Evolutionary conservation across 2,113 vertebrate genomes (phyloP).

Genomic region (Reinhardtius hippoglossoides): DNA sequence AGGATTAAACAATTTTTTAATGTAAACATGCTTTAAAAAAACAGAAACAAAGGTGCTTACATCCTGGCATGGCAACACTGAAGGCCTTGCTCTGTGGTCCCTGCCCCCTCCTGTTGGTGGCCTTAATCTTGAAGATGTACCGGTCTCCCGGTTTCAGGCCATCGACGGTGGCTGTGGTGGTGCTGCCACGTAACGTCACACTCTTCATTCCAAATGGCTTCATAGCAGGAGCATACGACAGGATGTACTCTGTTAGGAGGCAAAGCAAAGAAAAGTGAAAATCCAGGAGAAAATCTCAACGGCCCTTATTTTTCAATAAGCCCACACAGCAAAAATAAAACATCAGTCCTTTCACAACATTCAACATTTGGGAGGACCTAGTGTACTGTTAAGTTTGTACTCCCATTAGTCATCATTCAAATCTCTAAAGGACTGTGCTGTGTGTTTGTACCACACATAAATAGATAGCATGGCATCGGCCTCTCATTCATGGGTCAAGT

Average conservation of each 20-base stretch:
- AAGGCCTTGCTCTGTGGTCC: conserved; percentile 96
- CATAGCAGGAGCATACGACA: conserved; percentile 97
- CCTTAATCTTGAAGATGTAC: conserved; percentile 97
- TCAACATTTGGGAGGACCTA: no score
- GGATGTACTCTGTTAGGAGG: conserved; percentile 92
- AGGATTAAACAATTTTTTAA: conserved; percentile 7
- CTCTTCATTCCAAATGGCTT: conserved; percentile 97
- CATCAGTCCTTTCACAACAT: no score
- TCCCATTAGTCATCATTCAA: no score
- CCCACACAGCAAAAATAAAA: no score
- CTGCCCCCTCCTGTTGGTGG: conserved; percentile 92
- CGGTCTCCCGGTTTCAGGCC: conserved; percentile 93
- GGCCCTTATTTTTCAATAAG: no score
- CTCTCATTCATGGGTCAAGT: no score
- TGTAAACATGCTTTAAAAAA: conserved; percentile 1
- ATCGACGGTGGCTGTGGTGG: conserved; percentile 90
- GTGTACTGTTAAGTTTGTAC: no score
- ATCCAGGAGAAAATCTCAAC: neutral
- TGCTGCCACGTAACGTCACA: conserved; percentile 88
- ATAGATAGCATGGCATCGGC: no score
- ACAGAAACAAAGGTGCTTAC: conserved; percentile 80
- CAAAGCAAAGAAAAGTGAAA: conserved; percentile 48
- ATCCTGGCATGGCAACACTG: conserved; percentile 89
- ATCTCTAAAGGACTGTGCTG: no score
- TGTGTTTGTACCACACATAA: no score